Evolutionary conservation across 2,797 vertebrate species (phyloP), one percentile per base, ranked within the genome.

Genomic region (Dendrocincla fuliginosa): DNA sequence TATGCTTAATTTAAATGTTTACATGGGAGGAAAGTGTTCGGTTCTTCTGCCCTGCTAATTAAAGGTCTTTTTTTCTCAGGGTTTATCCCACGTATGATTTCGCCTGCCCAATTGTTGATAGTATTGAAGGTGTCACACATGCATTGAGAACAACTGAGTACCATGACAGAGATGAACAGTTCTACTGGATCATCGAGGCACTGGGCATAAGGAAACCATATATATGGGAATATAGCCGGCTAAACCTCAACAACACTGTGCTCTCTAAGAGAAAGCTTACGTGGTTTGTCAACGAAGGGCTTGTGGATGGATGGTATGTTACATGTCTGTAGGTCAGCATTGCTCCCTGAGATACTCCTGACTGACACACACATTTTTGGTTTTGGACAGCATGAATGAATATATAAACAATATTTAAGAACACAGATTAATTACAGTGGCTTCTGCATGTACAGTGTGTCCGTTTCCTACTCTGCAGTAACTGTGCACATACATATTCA

Each of bases 241-340:
- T 99, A 86, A 99, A 99, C 97, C 99, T 99, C 92, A 99, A 99
- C 97, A 99, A 99, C 98, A 99, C 99, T 1, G 98, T 99, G 78
- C 98, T 99, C 6, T 99, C 99, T 53, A 99, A 99, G 97, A 99
- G 99, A 95, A 99, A 99, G 82, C 99, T 99, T 77, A 99, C 99
- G 0, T 99, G 99, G 99, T 99, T 99, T 91, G 99, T 99, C 53
- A 98, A 99, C 1, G 98, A 99, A 97, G 99, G 99, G 81, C 98
- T 99, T 24, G 99, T 99, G 6, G 99, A 99, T 33, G 99, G 99
- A 97, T 99, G 99, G 99, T 99, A 97, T 73, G 98, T 98, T 87
- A 50, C 17, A 4, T 28, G 13, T 16, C 69, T 71, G 11, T 59
- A 76, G 44, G 50, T 92, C 71, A 76, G 25, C 47, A 13, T 28